Base-by-base conservation (phyloP, 2,113 vertebrate species). In the Oreochromis spilurus region DNA sequence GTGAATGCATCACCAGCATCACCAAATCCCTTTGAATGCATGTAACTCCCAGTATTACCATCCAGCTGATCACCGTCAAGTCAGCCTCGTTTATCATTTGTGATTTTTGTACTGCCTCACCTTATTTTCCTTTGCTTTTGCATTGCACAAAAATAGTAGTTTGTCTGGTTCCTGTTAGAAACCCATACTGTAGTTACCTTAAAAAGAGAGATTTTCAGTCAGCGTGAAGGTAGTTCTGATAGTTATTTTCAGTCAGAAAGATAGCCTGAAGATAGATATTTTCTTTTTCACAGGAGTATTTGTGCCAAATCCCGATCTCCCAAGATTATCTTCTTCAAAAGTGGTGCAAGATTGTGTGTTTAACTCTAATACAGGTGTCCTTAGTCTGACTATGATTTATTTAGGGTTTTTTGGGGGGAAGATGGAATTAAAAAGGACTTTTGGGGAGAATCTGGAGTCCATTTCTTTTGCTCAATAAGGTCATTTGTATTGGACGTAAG, bases 11-110 rank as follows among this genome's bases (percentile, higher is more conserved):
- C 79, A 52, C 53, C 29, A 31, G 53, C 6, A 2, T 34, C 12
- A 29, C 52, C 34, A 52, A 85, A 19, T 75, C 34, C 7, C 21
- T 84, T 79, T 50, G 70, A 92, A 58, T 21, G 31, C 88, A 87
- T 89, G 87, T 93, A 79, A 81, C 89, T 87, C 89, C 75, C 87
- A 82, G 43, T 43, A 87, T 67, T 38, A 85, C 55, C 54, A 55
- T 82, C 11, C 26, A 87, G 40, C 58, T 77, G 84, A 48, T 67
- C 79, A 19, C 40, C 26, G 2, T 84, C 58, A 52, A 57, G 57
- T 79, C 55, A 81, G 9, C 26, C 34, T 29, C 1, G 2, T 81
- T 82, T 29, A 29, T 21, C 10, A 11, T 5, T 19, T 45, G 12
- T 62, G 7, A 12, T 36, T 6, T 24, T 19, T 9, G n/a, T 43